A percentile compares a stretch with the other conserved stretches of the same genome.
phyloP scores from a whole-genome alignment of 2,888 invertebrate species.

The Eupithecia dodoneata region DNA sequence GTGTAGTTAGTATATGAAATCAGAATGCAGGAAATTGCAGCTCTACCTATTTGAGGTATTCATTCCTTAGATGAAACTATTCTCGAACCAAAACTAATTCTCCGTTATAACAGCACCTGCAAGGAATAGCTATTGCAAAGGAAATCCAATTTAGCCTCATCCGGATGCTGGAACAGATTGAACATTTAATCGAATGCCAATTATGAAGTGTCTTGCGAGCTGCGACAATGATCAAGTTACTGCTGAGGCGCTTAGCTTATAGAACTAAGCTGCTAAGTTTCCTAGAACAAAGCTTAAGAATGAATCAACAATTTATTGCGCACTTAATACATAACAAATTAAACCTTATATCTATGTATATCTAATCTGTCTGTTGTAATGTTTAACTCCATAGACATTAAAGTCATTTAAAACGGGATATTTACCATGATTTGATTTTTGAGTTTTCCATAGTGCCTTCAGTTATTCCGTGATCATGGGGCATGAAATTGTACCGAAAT shows the following conservation, averaged over 20 bases:
- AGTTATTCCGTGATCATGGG: too few relatives aligned
- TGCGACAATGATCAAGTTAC: conserved; percentile 13
- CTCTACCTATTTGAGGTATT: neutral
- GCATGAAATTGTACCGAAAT: too few relatives aligned
- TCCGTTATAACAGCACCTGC: conserved; percentile 22
- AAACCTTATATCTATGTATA: too few relatives aligned
- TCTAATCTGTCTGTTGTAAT: too few relatives aligned
- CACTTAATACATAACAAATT: too few relatives aligned
- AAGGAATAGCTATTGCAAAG: conserved; percentile 52
- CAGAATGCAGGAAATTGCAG: neutral
- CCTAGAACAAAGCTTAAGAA: neutral
- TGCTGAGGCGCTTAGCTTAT: neutral
- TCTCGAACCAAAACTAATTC: conserved; percentile 1
- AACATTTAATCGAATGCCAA: conserved; percentile 66
- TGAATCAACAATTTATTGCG: too few relatives aligned
- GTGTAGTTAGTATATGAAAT: neutral
- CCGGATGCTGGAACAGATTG: conserved; percentile 49
- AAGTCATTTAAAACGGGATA: too few relatives aligned
- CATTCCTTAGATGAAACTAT: neutral
- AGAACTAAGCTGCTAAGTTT: neutral
- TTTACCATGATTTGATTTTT: too few relatives aligned
- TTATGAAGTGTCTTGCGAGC: conserved; percentile 47
- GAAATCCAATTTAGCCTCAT: conserved; percentile 64
- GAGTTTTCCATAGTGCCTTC: too few relatives aligned
- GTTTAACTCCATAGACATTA: too few relatives aligned